Evolutionary conservation across 2,113 vertebrate species (phyloP), one percentile per base, ranked within the genome.

Genomic region (Ivindomyrus marchei): DNA sequence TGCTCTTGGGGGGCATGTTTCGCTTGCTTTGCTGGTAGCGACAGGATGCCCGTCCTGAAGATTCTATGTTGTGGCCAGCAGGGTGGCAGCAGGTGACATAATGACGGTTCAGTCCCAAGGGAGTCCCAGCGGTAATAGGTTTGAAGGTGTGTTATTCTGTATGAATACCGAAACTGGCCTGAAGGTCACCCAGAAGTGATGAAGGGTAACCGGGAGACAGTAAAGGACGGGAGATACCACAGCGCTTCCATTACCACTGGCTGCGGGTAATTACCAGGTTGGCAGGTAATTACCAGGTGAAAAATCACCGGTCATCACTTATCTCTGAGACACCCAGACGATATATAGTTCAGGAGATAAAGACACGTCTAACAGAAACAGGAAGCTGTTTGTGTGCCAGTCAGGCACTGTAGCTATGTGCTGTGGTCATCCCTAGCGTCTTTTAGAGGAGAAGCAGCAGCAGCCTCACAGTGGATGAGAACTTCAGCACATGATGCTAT

Each of bases 261-360:
- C 74, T 42, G 36, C 31, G 17, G 36, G 31, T 80, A 80, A 80
- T 80, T 80, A 42, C 13, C 13, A 80, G 74, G 36, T 80, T 80
- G 74, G 74, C 74, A 80, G 36, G 74, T 80, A 80, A 80, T 80
- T 80, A 42, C 31, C 74, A 80, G 36, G 74, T 80, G 74, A 80
- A 80, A 80, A 80, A 80, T 80, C 74, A 80, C 31, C 11, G 74
- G 36, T 80, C 74, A 80, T 80, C 74, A 42, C 74, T 39, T 77
- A 31, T 77, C 70, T 77, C 74, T 77, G 17, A 77, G 74, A 19
- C 74, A 42, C 36, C 9, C 36, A 19, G 74, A 80, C 36, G 31
- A 15, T 15, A 19, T 42, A 17, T 39, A 80, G 74, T 80, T 17
- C 36, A 42, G 31, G 36, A 80, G 74, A 80, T 80, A 80, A 80